Evolutionary conservation across 2,797 vertebrate genomes (phyloP).

Genomic region (Syngnathus rostellatus): DNA sequence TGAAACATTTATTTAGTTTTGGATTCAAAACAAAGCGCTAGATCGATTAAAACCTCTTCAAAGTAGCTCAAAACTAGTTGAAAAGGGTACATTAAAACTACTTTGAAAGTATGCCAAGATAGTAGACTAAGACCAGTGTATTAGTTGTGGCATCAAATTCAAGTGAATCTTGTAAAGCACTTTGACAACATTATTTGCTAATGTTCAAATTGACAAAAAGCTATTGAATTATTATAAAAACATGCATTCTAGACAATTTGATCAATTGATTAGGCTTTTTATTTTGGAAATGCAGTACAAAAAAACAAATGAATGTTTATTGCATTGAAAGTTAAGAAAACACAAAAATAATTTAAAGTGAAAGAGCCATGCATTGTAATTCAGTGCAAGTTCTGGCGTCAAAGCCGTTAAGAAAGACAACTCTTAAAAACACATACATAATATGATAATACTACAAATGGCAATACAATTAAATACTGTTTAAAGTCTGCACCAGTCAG

Average conservation of each 20-base stretch:
- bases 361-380: conserved; percentile 55
- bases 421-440: conserved; percentile 37
- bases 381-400: conserved; percentile 62
- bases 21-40: no score
- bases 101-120: background rate
- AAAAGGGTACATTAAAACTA: background rate
- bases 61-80: background rate
- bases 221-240: background rate
- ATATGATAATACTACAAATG: conserved; percentile 59
- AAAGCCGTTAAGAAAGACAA: conserved; percentile 52
- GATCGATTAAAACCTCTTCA: no score
- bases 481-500: conserved; percentile 67
- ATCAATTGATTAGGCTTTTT: background rate
- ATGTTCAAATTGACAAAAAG: background rate
- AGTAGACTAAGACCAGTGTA: background rate
- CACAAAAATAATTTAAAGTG: conserved; percentile 60
- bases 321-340: conserved; percentile 39
- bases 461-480: conserved; percentile 54
- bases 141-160: background rate
- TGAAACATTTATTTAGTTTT: no score
- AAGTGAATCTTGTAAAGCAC: background rate
- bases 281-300: background rate
- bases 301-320: conserved; percentile 44
- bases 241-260: background rate
- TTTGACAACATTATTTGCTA: background rate